These are phyloP conservation scores for Peromyscus eremicus DNA, from an alignment of 2,797 vertebrate species.

Conservation along the genomic window DNA sequence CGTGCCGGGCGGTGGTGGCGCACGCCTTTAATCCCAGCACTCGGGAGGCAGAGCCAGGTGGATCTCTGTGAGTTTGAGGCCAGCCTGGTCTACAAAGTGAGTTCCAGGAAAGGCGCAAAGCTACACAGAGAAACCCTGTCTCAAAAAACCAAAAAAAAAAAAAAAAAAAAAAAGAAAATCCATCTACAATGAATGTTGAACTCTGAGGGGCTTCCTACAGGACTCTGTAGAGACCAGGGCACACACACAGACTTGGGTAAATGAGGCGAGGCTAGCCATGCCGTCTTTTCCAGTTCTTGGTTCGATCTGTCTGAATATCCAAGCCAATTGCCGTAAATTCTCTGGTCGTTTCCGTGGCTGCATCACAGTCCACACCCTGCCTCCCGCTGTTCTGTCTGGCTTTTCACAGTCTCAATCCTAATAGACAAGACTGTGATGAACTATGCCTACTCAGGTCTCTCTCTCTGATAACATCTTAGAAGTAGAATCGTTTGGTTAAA, in stretches of 20 bases:
- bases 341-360: accelerated
- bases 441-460: no score
- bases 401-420: accelerated
- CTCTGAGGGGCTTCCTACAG: accelerated
- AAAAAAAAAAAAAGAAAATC: not conserved
- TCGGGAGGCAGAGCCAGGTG: no score
- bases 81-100: no score
- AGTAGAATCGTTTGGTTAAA: not conserved
- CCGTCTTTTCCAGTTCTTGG: not conserved
- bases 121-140: no score
- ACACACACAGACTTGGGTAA: not conserved
- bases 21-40: no score
- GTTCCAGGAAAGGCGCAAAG: no score
- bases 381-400: accelerated
- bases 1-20: no score
- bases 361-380: accelerated
- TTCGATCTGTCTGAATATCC: not conserved
- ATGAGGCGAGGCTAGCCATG: accelerated
- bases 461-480: not conserved
- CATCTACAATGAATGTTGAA: accelerated
- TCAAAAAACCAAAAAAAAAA: no score
- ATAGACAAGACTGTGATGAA: accelerated
- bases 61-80: no score
- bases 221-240: not conserved
- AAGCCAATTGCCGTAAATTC: accelerated